These are phyloP conservation scores for Petromus typicus DNA, from an alignment of 2,113 vertebrate genomes.

Conservation along the genomic window DNA sequence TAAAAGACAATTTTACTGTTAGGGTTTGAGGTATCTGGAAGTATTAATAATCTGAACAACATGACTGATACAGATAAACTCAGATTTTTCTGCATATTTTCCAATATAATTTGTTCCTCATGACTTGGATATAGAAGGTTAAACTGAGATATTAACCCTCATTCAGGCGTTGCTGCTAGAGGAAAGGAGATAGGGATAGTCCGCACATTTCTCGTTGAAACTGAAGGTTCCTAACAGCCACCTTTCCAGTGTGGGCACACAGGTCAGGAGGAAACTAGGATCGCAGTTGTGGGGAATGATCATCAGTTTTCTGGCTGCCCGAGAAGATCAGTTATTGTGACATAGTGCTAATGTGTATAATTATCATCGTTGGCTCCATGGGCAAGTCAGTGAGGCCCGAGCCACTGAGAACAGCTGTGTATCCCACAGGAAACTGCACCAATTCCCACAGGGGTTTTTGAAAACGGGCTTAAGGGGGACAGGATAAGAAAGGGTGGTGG, in stretches of 20 bases:
- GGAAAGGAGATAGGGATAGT: background rate
- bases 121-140: background rate
- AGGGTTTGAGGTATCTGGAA: background rate
- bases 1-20: slow-evolving; percentile 38
- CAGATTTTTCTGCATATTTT: background rate
- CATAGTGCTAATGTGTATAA: background rate
- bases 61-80: background rate
- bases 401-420: slow-evolving; percentile 21
- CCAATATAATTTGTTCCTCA: background rate
- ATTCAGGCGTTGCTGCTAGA: background rate
- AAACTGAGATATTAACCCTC: background rate
- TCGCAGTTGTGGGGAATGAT: background rate
- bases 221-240: background rate
- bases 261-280: slow-evolving; percentile 5
- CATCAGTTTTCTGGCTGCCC: slow-evolving; percentile 32
- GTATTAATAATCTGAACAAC: background rate
- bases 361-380: slow-evolving; percentile 3
- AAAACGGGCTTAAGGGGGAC: background rate
- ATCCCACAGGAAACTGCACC: background rate
- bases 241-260: background rate
- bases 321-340: slow-evolving; percentile 42
- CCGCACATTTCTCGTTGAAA: background rate
- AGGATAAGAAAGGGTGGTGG: background rate
- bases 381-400: background rate
- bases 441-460: slow-evolving; percentile 38